Evolutionary conservation across 2,888 invertebrate genomes (phyloP).

Genomic region (Drosophila diplacantha): DNA sequence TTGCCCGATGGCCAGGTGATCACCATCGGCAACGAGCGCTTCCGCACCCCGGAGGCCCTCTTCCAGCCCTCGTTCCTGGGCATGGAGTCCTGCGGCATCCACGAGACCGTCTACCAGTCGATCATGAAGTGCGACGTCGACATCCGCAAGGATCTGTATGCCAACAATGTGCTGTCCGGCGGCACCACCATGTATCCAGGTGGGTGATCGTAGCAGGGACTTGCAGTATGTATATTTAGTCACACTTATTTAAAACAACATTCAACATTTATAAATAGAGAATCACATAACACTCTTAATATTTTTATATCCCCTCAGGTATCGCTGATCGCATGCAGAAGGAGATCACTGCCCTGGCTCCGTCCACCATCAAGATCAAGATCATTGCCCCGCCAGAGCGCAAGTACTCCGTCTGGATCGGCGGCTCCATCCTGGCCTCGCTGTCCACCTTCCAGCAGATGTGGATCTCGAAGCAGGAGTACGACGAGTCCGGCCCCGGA

Average conservation of each 20-base stretch:
- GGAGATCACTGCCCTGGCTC: constrained; percentile 92
- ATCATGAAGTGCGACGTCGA: constrained; percentile 98
- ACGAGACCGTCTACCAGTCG: constrained; percentile 96
- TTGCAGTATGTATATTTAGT: background rate
- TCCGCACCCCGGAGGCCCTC: constrained; percentile 95
- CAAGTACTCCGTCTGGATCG: constrained; percentile 94
- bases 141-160: constrained; percentile 95
- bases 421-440: constrained; percentile 90
- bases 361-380: constrained; percentile 95
- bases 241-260: background rate
- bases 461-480: constrained; percentile 95
- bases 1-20: constrained; percentile 95
- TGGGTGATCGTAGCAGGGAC: constrained; percentile 33
- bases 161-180: constrained; percentile 93
- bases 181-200: constrained; percentile 93
- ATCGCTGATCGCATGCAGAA: constrained; percentile 94
- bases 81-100: constrained; percentile 92
- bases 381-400: constrained; percentile 94
- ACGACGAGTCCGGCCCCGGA: constrained; percentile 80
- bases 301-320: constrained; percentile 70
- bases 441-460: constrained; percentile 94
- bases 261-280: background rate
- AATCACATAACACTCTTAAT: background rate
- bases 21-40: constrained; percentile 94
- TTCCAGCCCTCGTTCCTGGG: constrained; percentile 95